A percentile compares a stretch with the other conserved stretches of the same genome.
These are phyloP conservation scores for Rattus norvegicus DNA, from an alignment of 2,113 vertebrate genomes.

Conservation along the genomic window GRCr8 NC_086028.1:37348501-37349000, in stretches of 20 bases:
- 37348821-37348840: constrained; percentile 49
- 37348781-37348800: constrained; percentile 45
- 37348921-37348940: constrained; percentile 83
- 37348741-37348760: not conserved
- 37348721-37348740: not conserved
- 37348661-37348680: not conserved
- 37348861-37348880: constrained; percentile 66
- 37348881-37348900: constrained; percentile 82
- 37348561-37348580: not conserved
- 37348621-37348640: not conserved
- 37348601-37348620: not conserved
- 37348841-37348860: constrained; percentile 50
- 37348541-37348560: not conserved
- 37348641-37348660: not conserved
- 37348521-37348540: not conserved
- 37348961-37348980: constrained; percentile 73
- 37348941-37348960: constrained; percentile 73
- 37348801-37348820: constrained; percentile 69
- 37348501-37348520: not conserved
- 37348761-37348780: not conserved
- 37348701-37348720: not conserved
- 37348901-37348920: constrained; percentile 82
- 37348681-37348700: too few species aligned
- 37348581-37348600: not conserved
- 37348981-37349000: constrained; percentile 68